Evolutionary conservation across 2,888 invertebrate species (phyloP).

Genomic region (Keiferia lycopersicella): DNA sequence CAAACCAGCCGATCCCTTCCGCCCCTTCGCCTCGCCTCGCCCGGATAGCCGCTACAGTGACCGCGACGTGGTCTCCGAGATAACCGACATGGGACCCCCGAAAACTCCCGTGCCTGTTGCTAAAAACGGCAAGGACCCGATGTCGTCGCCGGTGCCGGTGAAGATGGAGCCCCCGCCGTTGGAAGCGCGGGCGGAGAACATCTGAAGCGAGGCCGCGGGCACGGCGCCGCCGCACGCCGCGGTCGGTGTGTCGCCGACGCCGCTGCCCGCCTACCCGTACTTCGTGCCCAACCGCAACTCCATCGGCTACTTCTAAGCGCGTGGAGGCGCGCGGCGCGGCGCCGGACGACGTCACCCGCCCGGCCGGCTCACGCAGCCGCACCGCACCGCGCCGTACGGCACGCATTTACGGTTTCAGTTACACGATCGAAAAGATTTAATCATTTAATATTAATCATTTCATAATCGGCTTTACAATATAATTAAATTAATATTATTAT

Average conservation of each 20-base stretch:
- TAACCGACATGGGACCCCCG: constrained; percentile 72
- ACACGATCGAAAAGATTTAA: constrained; percentile 23
- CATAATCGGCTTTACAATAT: constrained; percentile 54
- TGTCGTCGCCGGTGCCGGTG: constrained; percentile 82
- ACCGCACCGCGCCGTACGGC: constrained; percentile 21
- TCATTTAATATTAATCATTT: constrained; percentile 33
- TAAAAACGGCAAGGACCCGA: constrained; percentile 66
- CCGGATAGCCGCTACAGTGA: constrained; percentile 84
- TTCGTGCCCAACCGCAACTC: constrained; percentile 74
- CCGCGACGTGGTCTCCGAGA: constrained; percentile 78
- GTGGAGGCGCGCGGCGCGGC: neutral
- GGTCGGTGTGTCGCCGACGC: constrained; percentile 52
- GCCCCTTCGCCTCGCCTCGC: constrained; percentile 82
- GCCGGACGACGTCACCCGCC: constrained; percentile 12
- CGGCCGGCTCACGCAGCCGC: neutral
- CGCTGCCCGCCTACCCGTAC: constrained; percentile 73
- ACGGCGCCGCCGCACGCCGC: constrained; percentile 50
- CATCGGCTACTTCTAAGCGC: constrained; percentile 66
- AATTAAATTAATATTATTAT: constrained; percentile 49
- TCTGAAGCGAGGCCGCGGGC: constrained; percentile 78
- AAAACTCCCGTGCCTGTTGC: constrained; percentile 59
- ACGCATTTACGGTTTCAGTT: neutral
- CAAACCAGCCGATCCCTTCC: constrained; percentile 76
- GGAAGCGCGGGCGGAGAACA: constrained; percentile 82
- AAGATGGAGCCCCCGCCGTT: constrained; percentile 84